phyloP scores from a whole-genome alignment of 1,140 invertebrate species.

The Campoletis sonorensis region DNA sequence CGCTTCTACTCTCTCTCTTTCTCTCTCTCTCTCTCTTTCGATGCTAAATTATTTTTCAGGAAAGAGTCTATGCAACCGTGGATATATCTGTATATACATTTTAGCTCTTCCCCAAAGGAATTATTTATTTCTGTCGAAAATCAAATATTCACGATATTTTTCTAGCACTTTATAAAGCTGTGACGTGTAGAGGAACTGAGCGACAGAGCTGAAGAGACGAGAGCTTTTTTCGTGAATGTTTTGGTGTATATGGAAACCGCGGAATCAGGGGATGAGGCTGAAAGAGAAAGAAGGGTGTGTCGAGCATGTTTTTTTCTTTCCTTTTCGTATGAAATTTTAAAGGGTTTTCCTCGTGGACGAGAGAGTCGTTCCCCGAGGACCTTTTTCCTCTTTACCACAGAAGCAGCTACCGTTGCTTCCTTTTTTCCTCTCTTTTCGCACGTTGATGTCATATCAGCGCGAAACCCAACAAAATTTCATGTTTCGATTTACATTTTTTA shows the following conservation, averaged over 20 bases:
- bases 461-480: not conserved
- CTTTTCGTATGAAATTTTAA: conserved; percentile 63
- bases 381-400: conserved; percentile 61
- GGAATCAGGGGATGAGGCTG: conserved; percentile 44
- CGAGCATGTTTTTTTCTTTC: conserved; percentile 23
- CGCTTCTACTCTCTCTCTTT: not conserved
- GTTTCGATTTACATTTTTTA: not conserved
- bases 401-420: conserved; percentile 51
- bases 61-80: not conserved
- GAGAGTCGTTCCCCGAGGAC: conserved; percentile 63
- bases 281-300: conserved; percentile 49
- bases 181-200: conserved; percentile 4
- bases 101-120: conserved; percentile 29
- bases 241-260: conserved; percentile 47
- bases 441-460: not conserved
- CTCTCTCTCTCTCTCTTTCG: not conserved
- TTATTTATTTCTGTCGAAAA: conserved; percentile 56
- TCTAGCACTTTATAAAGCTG: conserved; percentile 47
- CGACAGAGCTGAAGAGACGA: conserved; percentile 30
- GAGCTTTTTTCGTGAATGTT: conserved; percentile 38
- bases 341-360: conserved; percentile 43
- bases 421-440: not conserved
- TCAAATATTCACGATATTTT: conserved; percentile 50
- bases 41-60: conserved; percentile 40
- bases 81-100: conserved; percentile 10